These are phyloP conservation scores for Drosophila melanogaster DNA, from an alignment of 1,140 invertebrate species.

Conservation along the genomic window DNA sequence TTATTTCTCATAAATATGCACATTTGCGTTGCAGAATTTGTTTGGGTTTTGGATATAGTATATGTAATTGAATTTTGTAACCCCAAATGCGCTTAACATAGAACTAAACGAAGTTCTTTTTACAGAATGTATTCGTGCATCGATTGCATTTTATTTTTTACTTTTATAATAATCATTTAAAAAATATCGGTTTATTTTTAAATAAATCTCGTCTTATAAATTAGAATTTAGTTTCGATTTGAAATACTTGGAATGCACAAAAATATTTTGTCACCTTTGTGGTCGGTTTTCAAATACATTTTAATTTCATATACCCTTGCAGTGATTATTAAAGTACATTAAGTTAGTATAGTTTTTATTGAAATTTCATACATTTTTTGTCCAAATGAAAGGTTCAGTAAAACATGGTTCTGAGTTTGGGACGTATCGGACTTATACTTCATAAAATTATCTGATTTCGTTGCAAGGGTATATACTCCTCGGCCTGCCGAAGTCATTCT, in stretches of 20 bases:
- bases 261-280: constrained; percentile 64
- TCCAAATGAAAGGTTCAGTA: too few relatives aligned
- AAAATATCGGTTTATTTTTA: constrained; percentile 43
- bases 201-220: constrained; percentile 51
- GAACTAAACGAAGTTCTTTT: constrained; percentile 62
- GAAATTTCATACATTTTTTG: neutral
- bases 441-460: neutral
- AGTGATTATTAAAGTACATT: neutral
- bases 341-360: neutral
- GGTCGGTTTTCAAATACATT: constrained; percentile 52
- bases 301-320: constrained; percentile 8
- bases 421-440: neutral
- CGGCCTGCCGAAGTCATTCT: neutral
- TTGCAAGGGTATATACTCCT: neutral
- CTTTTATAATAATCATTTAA: constrained; percentile 30
- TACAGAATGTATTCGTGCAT: constrained; percentile 55
- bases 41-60: constrained; percentile 51
- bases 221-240: constrained; percentile 42
- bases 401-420: too few relatives aligned
- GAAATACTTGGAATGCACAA: constrained; percentile 80
- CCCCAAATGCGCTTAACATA: constrained; percentile 63
- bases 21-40: constrained; percentile 57
- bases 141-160: constrained; percentile 29
- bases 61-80: constrained; percentile 53
- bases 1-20: constrained; percentile 76